Percentiles rank a stretch among this genome's conserved stretches.
Evolutionary conservation across 2,888 invertebrate genomes (phyloP).

Genomic region (Ochlodes sylvanus): DNA sequence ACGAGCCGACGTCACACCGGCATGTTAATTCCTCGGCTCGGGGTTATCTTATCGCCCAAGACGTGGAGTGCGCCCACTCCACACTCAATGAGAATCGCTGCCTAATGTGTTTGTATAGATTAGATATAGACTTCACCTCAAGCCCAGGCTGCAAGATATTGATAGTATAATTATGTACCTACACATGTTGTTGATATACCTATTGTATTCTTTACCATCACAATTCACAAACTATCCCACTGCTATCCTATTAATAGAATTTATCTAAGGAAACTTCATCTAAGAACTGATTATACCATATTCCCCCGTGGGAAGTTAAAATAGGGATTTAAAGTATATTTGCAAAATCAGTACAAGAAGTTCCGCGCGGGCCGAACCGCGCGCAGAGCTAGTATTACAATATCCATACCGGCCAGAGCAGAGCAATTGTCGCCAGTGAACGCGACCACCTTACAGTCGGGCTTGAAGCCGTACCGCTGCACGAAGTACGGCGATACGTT

Average conservation of each 20-base stretch:
- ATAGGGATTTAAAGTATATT: too few species aligned
- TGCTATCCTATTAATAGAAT: too few species aligned
- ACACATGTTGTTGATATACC: neutral
- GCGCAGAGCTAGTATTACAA: too few species aligned
- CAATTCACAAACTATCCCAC: too few species aligned
- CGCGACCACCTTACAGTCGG: conserved; percentile 92
- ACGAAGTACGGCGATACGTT: conserved; percentile 91
- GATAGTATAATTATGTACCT: too few species aligned
- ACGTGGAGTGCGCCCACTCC: conserved; percentile 35
- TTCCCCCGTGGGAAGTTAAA: too few species aligned
- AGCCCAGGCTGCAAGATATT: too few species aligned
- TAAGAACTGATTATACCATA: too few species aligned
- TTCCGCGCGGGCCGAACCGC: too few species aligned
- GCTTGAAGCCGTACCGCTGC: conserved; percentile 93
- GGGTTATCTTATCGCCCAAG: conserved; percentile 40
- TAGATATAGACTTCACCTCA: conserved; percentile 3
- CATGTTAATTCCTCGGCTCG: conserved; percentile 1
- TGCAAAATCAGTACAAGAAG: too few species aligned
- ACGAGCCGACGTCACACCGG: conserved; percentile 23
- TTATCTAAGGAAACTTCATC: too few species aligned
- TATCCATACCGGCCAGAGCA: conserved; percentile 89
- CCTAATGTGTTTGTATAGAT: conserved; percentile 30
- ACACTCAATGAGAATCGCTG: conserved; percentile 29
- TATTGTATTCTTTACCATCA: neutral
- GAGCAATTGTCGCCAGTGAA: conserved; percentile 99